phyloP scores from a whole-genome alignment of 2,113 vertebrate species.

The Sorex araneus region DNA sequence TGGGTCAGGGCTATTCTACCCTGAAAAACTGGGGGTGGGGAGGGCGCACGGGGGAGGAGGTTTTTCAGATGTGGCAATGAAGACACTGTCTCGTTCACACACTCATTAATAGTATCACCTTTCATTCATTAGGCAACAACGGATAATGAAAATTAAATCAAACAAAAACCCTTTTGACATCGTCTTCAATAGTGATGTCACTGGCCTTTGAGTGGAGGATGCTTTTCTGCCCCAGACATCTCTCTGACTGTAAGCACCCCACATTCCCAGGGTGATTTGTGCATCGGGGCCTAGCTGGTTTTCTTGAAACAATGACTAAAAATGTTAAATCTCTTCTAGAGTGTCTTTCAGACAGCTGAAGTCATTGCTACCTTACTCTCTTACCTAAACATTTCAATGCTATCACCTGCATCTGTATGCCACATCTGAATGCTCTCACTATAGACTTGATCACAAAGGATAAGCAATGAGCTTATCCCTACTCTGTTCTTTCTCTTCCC shows the following conservation, averaged over 20 bases:
- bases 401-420: slow-evolving; percentile 31
- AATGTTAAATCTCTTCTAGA: neutral
- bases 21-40: slow-evolving; percentile 60
- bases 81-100: slow-evolving; percentile 83
- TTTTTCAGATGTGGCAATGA: slow-evolving; percentile 66
- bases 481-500: neutral
- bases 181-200: slow-evolving; percentile 71
- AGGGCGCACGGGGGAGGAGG: neutral
- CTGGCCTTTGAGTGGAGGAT: slow-evolving; percentile 28
- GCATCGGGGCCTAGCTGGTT: slow-evolving; percentile 43
- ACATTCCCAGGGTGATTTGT: slow-evolving; percentile 64
- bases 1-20: slow-evolving; percentile 34
- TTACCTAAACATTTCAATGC: neutral
- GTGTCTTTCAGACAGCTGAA: slow-evolving; percentile 46
- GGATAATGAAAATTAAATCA: slow-evolving; percentile 77
- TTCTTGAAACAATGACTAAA: slow-evolving; percentile 66
- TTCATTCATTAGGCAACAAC: slow-evolving; percentile 77
- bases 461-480: neutral
- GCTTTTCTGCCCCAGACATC: slow-evolving; percentile 39
- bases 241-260: slow-evolving; percentile 22
- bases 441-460: neutral
- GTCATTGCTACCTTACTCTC: neutral
- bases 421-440: neutral
- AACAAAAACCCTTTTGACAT: slow-evolving; percentile 73
- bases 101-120: slow-evolving; percentile 74